phyloP scores from a whole-genome alignment of 2,888 invertebrate genomes.

The Heliconius sara region DNA sequence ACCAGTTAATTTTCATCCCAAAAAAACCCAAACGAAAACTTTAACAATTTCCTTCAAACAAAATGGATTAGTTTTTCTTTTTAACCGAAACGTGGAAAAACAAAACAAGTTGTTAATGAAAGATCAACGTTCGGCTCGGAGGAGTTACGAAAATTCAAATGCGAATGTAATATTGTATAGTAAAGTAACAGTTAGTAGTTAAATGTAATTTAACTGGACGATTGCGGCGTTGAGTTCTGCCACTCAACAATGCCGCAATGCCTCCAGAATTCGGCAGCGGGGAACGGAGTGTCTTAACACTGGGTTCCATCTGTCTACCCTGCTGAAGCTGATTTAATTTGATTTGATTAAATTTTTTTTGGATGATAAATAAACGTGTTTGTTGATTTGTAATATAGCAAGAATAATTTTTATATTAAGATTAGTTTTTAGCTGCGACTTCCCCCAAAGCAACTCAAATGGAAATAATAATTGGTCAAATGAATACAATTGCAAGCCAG shows the following conservation, averaged over 20 bases:
- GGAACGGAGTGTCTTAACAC: no score
- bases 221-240: no score
- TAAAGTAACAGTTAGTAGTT: constrained; percentile 1
- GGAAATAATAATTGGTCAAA: no score
- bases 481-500: no score
- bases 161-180: neutral
- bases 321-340: no score
- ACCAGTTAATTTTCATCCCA: neutral
- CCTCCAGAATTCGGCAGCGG: no score
- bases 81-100: constrained; percentile 15
- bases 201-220: neutral
- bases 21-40: neutral
- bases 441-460: no score
- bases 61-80: constrained; percentile 13
- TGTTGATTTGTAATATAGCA: neutral
- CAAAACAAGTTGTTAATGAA: constrained; percentile 18
- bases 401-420: neutral
- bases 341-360: no score
- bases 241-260: no score
- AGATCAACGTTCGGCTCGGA: constrained; percentile 4
- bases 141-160: constrained; percentile 7
- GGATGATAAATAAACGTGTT: neutral
- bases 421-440: no score
- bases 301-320: no score
- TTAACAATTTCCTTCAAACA: constrained; percentile 10